Conservation (phyloP, 2,113 vertebrate genomes). For the Saguinus imperator region DNA sequence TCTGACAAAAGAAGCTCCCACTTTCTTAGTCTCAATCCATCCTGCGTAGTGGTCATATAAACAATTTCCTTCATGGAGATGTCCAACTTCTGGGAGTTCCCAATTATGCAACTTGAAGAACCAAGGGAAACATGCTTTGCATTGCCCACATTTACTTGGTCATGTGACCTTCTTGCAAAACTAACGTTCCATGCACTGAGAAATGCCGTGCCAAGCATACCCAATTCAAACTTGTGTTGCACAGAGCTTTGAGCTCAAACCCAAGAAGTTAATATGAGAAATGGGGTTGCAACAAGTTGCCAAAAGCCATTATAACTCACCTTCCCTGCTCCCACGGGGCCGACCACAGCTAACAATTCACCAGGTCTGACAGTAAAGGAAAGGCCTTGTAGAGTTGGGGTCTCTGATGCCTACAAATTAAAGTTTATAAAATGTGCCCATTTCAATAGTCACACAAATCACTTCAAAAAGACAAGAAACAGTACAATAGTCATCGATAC, state of each 20-base stretch:
- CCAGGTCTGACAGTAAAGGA: slow-evolving; percentile 89
- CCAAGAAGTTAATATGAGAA: not conserved
- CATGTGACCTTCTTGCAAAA: not conserved
- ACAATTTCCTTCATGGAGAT: not conserved
- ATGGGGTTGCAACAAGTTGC: accelerated
- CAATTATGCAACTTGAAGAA: not conserved
- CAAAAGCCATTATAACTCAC: slow-evolving; percentile 80
- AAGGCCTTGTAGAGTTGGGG: slow-evolving; percentile 89
- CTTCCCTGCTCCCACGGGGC: slow-evolving; percentile 97
- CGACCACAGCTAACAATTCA: slow-evolving; percentile 93
- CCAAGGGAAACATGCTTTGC: not conserved
- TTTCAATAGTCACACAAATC: not conserved
- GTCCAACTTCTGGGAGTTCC: not conserved
- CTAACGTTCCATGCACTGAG: not conserved
- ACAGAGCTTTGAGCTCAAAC: not conserved
- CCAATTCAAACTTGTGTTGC: not conserved
- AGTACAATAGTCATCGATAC: accelerated
- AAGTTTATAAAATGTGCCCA: not conserved
- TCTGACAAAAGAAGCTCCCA: not conserved
- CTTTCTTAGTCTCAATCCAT: not conserved
- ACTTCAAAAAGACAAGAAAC: slow-evolving; percentile 20
- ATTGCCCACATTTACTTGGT: not conserved
- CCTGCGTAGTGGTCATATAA: not conserved
- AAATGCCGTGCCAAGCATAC: not conserved
- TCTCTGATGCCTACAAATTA: slow-evolving; percentile 85